phyloP scores from a whole-genome alignment of 35 echinoderm and acorn worm genomes.

The Stichopus chloronotus region DNA sequence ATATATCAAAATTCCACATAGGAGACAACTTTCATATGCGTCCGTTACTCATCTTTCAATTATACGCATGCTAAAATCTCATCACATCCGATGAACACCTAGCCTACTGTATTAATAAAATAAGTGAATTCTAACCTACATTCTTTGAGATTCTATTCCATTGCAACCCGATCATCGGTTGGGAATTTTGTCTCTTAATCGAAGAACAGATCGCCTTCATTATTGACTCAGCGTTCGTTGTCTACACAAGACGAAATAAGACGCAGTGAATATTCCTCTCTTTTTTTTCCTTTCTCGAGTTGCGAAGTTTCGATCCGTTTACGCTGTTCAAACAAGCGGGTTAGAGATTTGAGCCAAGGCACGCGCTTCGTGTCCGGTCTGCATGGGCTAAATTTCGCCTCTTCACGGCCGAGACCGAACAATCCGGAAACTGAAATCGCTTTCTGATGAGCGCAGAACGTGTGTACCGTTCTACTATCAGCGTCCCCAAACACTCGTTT shows the following conservation, averaged over 20 bases:
- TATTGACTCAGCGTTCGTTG: slow-evolving; percentile 50
- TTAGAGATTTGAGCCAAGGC: slow-evolving; percentile 40
- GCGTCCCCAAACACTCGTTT: slow-evolving; percentile 53
- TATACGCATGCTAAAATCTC: slow-evolving; percentile 35
- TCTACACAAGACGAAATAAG: slow-evolving; percentile 54
- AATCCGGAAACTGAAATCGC: slow-evolving; percentile 45
- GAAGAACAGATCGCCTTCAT: slow-evolving; percentile 48
- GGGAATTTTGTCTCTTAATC: slow-evolving; percentile 49
- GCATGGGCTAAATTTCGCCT: slow-evolving; percentile 45
- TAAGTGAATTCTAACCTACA: slow-evolving; percentile 56
- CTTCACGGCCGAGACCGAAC: slow-evolving; percentile 36
- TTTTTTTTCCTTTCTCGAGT: slow-evolving; percentile 19
- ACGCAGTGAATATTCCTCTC: slow-evolving; percentile 43
- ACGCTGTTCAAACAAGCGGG: slow-evolving; percentile 50
- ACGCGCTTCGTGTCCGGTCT: slow-evolving; percentile 42
- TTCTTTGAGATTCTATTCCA: slow-evolving; percentile 33
- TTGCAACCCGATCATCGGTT: slow-evolving; percentile 45
- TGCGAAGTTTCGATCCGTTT: slow-evolving; percentile 54
- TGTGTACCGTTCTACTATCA: slow-evolving; percentile 39
- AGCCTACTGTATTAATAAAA: slow-evolving; percentile 31
- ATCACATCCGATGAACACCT: slow-evolving; percentile 15
- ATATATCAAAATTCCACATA: not conserved
- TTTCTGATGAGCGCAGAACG: slow-evolving; percentile 41
- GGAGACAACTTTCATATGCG: not conserved
- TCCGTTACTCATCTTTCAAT: slow-evolving; percentile 27